These are phyloP conservation scores for Diplazon laetatorius DNA, from an alignment of 2,888 invertebrate species.

Conservation along the genomic window DNA sequence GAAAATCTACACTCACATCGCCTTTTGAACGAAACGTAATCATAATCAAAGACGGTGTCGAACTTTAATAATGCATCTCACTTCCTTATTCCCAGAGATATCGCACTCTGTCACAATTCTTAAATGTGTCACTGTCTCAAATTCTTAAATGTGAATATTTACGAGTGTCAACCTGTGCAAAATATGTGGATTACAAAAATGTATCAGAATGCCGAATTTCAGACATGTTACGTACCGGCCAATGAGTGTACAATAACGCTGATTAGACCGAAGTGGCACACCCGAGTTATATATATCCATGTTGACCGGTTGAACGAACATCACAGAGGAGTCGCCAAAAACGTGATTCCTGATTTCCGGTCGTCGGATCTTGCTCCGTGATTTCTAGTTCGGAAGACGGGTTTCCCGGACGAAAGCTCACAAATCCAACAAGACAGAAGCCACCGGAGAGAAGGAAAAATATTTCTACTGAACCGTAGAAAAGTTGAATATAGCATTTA, in stretches of 20 bases:
- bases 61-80: too few species aligned
- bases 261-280: constrained; percentile 43
- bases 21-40: too few species aligned
- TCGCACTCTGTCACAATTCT: too few species aligned
- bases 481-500: constrained; percentile 49
- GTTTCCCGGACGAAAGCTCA: neutral
- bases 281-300: constrained; percentile 35
- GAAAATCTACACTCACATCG: too few species aligned
- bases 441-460: constrained; percentile 15
- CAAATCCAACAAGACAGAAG: neutral
- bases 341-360: constrained; percentile 8
- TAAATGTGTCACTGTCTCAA: too few species aligned
- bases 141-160: too few species aligned
- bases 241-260: constrained; percentile 28
- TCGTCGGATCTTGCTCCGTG: neutral
- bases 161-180: too few species aligned
- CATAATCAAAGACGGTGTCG: too few species aligned
- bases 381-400: neutral
- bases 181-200: too few species aligned
- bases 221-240: constrained; percentile 33
- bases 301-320: neutral
- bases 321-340: neutral
- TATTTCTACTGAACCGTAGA: neutral
- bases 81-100: too few species aligned
- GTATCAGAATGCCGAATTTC: too few species aligned